phyloP scores from a whole-genome alignment of 2,797 vertebrate genomes.

The Poecile montanus region DNA sequence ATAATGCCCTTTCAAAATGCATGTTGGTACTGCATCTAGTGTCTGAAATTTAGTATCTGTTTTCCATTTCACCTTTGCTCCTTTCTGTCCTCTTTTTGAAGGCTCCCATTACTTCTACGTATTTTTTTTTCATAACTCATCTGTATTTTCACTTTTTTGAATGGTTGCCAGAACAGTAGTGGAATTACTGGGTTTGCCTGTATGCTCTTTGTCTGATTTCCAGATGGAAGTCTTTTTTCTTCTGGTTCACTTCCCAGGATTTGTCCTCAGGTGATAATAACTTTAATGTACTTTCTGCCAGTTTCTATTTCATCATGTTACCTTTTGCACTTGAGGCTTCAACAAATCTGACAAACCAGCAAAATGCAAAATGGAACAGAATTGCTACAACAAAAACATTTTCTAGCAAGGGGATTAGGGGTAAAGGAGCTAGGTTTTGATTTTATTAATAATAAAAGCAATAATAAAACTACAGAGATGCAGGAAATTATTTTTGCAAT shows the following conservation, averaged over 20 bases:
- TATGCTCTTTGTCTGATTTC: constrained; percentile 14
- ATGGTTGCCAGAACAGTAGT: background rate
- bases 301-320: constrained; percentile 43
- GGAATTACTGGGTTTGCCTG: constrained; percentile 4
- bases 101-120: background rate
- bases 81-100: background rate
- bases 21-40: background rate
- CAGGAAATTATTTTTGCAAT: background rate
- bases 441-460: background rate
- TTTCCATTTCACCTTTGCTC: background rate
- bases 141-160: background rate
- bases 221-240: constrained; percentile 37
- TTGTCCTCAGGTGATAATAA: constrained; percentile 52
- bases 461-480: background rate
- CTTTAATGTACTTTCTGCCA: constrained; percentile 61
- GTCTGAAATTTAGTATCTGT: background rate
- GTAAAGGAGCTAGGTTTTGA: background rate
- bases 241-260: constrained; percentile 23
- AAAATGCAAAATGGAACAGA: constrained; percentile 11
- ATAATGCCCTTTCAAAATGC: background rate
- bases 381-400: background rate
- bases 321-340: constrained; percentile 20
- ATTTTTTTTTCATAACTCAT: background rate
- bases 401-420: background rate
- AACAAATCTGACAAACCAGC: background rate